Percentiles rank a stretch among this genome's conserved stretches.
These are phyloP conservation scores for Polyergus mexicanus DNA, from an alignment of 1,140 invertebrate species.

Conservation along the genomic window DNA sequence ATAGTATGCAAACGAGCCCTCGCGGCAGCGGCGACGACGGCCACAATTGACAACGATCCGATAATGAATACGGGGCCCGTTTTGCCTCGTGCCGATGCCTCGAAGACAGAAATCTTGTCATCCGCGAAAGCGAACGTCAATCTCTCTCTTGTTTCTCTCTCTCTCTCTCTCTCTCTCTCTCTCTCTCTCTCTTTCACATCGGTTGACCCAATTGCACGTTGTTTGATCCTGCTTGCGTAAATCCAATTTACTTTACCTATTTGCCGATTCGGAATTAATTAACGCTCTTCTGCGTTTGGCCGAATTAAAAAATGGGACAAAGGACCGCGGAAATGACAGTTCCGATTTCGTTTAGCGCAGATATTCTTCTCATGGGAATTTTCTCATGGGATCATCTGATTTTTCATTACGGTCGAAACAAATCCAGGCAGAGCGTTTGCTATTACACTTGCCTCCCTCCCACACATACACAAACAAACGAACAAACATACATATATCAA, in stretches of 20 bases:
- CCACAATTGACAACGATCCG: conserved; percentile 39
- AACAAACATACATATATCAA: not conserved
- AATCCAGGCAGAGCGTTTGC: not conserved
- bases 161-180: not conserved
- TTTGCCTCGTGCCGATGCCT: not conserved
- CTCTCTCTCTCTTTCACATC: conserved; percentile 4
- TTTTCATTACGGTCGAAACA: conserved; percentile 1
- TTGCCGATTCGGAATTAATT: conserved; percentile 48
- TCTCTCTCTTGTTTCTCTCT: conserved; percentile 19
- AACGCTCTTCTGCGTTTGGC: not conserved
- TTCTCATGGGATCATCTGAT: no score
- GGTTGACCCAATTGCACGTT: conserved; percentile 51
- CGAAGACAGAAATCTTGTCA: conserved; percentile 23
- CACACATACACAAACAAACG: no score
- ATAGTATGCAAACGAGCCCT: conserved; percentile 73
- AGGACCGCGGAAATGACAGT: not conserved
- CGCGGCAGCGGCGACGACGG: not conserved
- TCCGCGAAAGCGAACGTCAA: conserved; percentile 43
- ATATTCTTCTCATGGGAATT: not conserved
- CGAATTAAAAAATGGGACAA: conserved; percentile 7
- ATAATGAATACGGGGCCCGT: conserved; percentile 56
- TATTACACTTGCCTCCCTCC: no score
- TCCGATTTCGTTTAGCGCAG: not conserved
- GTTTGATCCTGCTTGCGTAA: conserved; percentile 46
- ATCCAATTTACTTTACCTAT: conserved; percentile 52